Evolutionary conservation across 2,113 vertebrate species (phyloP).

Genomic region (Oenanthe melanoleuca): DNA sequence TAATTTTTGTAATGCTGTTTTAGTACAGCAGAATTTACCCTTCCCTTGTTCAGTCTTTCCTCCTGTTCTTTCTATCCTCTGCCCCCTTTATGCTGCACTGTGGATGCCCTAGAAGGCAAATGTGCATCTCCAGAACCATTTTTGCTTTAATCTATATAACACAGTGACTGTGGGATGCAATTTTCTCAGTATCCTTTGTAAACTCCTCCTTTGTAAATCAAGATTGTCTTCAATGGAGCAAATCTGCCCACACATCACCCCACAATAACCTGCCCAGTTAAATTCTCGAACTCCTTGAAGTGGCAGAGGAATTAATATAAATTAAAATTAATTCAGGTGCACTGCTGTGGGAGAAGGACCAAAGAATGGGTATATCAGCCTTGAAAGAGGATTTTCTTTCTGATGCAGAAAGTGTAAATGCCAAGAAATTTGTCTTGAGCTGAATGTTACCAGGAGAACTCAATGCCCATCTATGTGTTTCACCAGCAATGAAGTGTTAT

Average conservation of each 20-base stretch:
- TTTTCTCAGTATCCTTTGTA: background rate
- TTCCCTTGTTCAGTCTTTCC: background rate
- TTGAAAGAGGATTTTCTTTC: background rate
- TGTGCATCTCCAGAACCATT: background rate
- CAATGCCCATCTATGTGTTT: fast-evolving
- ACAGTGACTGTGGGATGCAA: background rate
- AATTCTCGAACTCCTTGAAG: background rate
- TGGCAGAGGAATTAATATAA: background rate
- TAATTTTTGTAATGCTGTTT: background rate
- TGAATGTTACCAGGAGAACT: background rate
- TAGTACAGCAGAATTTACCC: background rate
- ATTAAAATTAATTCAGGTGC: background rate
- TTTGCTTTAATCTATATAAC: background rate
- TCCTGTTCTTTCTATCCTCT: background rate
- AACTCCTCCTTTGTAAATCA: background rate
- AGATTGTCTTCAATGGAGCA: background rate
- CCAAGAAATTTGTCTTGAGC: background rate
- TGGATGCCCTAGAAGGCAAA: background rate
- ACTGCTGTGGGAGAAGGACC: background rate
- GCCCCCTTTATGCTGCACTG: background rate
- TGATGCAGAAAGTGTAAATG: background rate
- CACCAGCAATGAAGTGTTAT: background rate
- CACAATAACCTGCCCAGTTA: background rate
- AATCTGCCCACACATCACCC: background rate
- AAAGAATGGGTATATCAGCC: background rate